Conservation (phyloP, 2,113 vertebrate genomes). For the Leucoraja erinaceus region DNA sequence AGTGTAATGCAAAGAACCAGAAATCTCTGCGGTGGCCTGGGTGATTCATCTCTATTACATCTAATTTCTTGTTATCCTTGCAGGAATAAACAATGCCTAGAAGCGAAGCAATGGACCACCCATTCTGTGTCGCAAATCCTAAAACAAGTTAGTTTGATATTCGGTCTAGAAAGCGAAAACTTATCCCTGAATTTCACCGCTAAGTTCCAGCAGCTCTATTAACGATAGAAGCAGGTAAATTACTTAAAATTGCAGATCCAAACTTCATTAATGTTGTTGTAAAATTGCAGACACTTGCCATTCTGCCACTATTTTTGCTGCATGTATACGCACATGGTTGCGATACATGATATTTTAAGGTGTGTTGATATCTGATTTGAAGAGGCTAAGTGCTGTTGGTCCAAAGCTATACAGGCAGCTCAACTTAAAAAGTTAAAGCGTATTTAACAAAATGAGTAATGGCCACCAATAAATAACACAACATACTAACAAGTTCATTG, state of each 20-base stretch:
- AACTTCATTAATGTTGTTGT: conserved; percentile 4
- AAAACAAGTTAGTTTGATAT: not conserved
- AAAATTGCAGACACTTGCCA: not conserved
- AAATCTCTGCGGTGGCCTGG: not conserved
- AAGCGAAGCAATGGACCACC: not conserved
- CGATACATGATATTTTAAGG: not conserved
- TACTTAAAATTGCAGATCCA: not conserved
- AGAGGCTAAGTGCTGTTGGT: not conserved
- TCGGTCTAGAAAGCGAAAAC: not conserved
- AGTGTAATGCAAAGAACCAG: not conserved
- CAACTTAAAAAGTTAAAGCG: not conserved
- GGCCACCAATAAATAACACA: not conserved
- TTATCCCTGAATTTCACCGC: not conserved
- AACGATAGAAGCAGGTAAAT: not conserved
- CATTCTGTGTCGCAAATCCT: not conserved
- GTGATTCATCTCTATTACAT: not conserved
- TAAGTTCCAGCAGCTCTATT: not conserved
- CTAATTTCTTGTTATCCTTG: not conserved
- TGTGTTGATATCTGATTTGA: not conserved
- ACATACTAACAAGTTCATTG: not conserved
- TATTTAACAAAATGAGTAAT: not conserved
- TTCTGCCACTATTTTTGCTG: too few species aligned
- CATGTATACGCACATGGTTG: not conserved
- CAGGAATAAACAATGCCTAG: not conserved
- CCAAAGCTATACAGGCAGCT: not conserved